Percentiles rank a stretch among this genome's conserved stretches.
Conservation (phyloP, 2,888 invertebrate genomes). For the Masnerella sp. region DNA sequence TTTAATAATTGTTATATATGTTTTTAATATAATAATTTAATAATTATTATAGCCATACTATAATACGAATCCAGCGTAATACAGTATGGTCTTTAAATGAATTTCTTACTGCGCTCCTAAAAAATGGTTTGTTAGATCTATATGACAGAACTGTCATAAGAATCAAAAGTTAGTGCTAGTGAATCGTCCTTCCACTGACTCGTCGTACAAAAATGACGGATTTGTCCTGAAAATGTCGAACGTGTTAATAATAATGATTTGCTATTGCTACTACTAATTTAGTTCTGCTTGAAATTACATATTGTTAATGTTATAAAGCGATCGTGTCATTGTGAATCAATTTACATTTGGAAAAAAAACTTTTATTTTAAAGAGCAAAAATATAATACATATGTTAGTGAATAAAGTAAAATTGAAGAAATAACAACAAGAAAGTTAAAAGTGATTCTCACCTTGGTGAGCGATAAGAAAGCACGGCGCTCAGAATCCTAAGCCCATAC, state of each 20-base stretch:
- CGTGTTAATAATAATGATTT: conserved; percentile 43
- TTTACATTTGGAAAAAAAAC: too few species aligned
- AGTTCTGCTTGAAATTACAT: not conserved
- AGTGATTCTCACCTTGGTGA: conserved; percentile 68
- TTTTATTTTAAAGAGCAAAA: too few species aligned
- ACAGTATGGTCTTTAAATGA: not conserved
- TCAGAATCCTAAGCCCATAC: conserved; percentile 67
- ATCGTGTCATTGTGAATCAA: too few species aligned
- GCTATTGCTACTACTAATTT: not conserved
- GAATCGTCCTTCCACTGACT: conserved; percentile 66
- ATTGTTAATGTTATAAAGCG: too few species aligned
- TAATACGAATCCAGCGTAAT: not conserved
- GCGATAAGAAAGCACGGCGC: conserved; percentile 44
- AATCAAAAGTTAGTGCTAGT: conserved; percentile 49
- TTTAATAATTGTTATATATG: too few species aligned
- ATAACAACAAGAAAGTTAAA: too few species aligned
- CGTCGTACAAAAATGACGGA: conserved; percentile 72
- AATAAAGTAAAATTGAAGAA: too few species aligned
- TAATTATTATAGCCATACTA: not conserved
- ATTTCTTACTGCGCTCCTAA: too few species aligned
- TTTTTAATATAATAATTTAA: too few species aligned
- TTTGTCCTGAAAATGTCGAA: conserved; percentile 70
- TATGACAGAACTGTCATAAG: conserved; percentile 20
- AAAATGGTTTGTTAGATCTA: conserved; percentile 1
- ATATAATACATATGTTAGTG: too few species aligned